A percentile compares a stretch with the other conserved stretches of the same genome.
These are phyloP conservation scores for Brenthis daphne DNA, from an alignment of 2,888 invertebrate genomes.

Conservation along the genomic window DNA sequence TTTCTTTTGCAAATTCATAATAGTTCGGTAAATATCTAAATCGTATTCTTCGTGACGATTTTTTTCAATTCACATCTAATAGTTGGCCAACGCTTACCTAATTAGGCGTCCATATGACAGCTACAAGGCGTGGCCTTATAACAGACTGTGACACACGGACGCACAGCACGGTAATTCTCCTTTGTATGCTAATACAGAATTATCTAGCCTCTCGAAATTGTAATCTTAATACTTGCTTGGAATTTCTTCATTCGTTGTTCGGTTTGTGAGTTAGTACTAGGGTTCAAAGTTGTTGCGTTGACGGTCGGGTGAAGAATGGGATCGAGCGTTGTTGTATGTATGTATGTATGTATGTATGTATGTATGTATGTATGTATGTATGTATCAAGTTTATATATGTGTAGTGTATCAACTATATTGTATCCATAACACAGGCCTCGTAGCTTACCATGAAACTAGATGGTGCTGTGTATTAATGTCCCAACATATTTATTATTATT, in stretches of 20 bases:
- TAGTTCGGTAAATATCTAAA: constrained; percentile 6
- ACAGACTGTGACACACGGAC: constrained; percentile 73
- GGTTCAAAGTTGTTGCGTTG: constrained; percentile 22
- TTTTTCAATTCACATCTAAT: constrained; percentile 40
- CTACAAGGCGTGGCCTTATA: constrained; percentile 77
- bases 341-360: too few species aligned
- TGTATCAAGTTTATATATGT: too few species aligned
- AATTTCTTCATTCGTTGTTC: constrained; percentile 79
- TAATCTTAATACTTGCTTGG: constrained; percentile 78
- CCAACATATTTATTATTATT: too few species aligned
- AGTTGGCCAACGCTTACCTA: constrained; percentile 68
- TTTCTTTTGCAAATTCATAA: neutral
- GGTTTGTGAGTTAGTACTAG: constrained; percentile 46
- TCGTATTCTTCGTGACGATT: constrained; percentile 15
- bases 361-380: too few species aligned
- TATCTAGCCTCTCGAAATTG: constrained; percentile 80
- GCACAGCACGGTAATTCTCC: constrained; percentile 77
- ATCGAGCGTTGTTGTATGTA: constrained; percentile 1
- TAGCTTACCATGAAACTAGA: too few species aligned
- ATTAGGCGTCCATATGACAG: constrained; percentile 79
- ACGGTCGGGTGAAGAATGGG: constrained; percentile 19
- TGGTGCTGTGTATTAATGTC: too few species aligned
- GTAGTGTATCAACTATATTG: too few species aligned
- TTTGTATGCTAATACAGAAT: constrained; percentile 82
- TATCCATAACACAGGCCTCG: too few species aligned